These are phyloP conservation scores for Thera obeliscata DNA, from an alignment of 2,888 invertebrate genomes.

Conservation along the genomic window DNA sequence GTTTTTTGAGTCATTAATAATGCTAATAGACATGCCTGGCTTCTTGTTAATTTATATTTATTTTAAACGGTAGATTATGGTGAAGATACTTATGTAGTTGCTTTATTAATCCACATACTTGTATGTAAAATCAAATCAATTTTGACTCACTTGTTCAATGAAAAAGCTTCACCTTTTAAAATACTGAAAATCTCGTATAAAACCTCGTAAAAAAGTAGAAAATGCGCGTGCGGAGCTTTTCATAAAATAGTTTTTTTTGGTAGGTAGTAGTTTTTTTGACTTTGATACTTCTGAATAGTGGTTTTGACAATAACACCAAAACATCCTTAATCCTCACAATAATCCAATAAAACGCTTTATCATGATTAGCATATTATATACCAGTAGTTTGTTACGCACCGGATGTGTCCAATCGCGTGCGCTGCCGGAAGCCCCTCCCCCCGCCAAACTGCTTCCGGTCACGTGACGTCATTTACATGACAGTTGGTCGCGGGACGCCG, in stretches of 20 bases:
- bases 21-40: slow-evolving; percentile 59
- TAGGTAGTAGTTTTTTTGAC: too few relatives aligned
- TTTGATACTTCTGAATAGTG: not conserved
- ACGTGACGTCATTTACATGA: slow-evolving; percentile 84
- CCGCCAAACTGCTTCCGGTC: slow-evolving; percentile 80
- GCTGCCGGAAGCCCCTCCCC: slow-evolving; percentile 76
- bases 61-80: not conserved
- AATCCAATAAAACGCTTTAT: slow-evolving; percentile 80
- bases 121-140: not conserved
- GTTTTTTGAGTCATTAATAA: slow-evolving; percentile 56
- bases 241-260: too few relatives aligned
- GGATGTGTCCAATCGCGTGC: slow-evolving; percentile 84
- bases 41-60: slow-evolving; percentile 40
- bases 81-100: not conserved
- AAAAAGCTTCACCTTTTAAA: too few relatives aligned
- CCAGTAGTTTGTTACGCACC: slow-evolving; percentile 75
- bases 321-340: slow-evolving; percentile 59
- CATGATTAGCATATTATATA: slow-evolving; percentile 81
- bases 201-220: too few relatives aligned
- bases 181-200: too few relatives aligned
- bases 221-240: too few relatives aligned
- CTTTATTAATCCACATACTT: not conserved
- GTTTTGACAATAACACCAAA: slow-evolving; percentile 46
- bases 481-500: slow-evolving; percentile 65
- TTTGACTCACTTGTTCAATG: too few relatives aligned